Evolutionary conservation across 2,113 vertebrate species (phyloP).

Genomic region (rat (Rattus norvegicus)): GRCr8 NC_086019.1:247581501-247582000

Average conservation of each 20-base stretch:
- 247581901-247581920: not conserved
- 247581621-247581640: too few species aligned
- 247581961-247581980: not conserved
- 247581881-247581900: not conserved
- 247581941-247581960: not conserved
- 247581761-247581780: not conserved
- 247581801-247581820: not conserved
- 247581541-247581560: too few species aligned
- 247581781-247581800: not conserved
- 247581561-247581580: too few species aligned
- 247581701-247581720: not conserved
- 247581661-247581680: too few species aligned
- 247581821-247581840: too few species aligned
- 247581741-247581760: not conserved
- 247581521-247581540: too few species aligned
- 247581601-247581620: too few species aligned
- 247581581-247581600: too few species aligned
- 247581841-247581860: too few species aligned
- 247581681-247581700: not conserved
- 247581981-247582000: too few species aligned
- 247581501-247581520: too few species aligned
- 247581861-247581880: not conserved
- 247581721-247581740: not conserved
- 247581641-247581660: too few species aligned
- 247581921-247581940: not conserved